Evolutionary conservation across 2,113 vertebrate genomes (phyloP).

Genomic region (Capreolus pygargus): DNA sequence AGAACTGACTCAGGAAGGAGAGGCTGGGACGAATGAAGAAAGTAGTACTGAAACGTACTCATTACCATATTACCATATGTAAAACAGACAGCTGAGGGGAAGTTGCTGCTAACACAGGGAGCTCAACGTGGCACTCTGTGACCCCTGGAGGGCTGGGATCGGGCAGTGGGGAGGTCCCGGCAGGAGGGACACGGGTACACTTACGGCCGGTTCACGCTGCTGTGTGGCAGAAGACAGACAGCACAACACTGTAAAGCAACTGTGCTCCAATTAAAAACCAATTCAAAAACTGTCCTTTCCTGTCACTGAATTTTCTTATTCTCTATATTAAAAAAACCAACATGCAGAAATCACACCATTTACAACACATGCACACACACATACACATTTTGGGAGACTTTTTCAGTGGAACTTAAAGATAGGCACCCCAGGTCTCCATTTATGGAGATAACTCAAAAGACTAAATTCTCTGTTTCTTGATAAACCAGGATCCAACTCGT

Average conservation of each 20-base stretch:
- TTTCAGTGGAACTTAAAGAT: background rate
- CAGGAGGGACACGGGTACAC: background rate
- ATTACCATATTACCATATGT: background rate
- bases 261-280: background rate
- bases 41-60: background rate
- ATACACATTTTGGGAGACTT: background rate
- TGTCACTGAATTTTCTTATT: background rate
- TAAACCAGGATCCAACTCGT: background rate
- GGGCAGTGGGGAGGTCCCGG: background rate
- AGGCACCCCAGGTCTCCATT: background rate
- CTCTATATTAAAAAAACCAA: background rate
- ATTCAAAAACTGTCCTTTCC: background rate
- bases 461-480: background rate
- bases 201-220: rapidly evolving
- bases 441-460: background rate
- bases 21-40: background rate
- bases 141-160: background rate
- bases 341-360: background rate
- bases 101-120: background rate
- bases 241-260: background rate
- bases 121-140: background rate
- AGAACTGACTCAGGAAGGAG: background rate
- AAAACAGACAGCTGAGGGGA: background rate
- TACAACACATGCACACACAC: background rate
- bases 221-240: background rate